These are phyloP conservation scores for Lordiphosa collinella DNA, from an alignment of 1,140 invertebrate genomes.

Conservation along the genomic window DNA sequence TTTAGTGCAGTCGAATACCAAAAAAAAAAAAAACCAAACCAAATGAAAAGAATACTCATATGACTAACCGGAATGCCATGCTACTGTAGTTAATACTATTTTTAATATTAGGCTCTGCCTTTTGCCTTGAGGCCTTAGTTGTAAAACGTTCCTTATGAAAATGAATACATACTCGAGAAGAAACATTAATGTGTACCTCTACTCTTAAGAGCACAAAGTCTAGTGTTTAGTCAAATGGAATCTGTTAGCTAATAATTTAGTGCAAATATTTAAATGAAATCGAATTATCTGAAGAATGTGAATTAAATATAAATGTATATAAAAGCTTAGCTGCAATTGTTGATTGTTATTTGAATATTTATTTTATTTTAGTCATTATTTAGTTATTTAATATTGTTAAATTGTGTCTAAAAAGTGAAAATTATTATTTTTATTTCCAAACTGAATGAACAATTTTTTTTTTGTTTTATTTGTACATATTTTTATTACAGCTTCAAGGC, in stretches of 20 bases:
- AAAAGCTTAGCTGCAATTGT: slow-evolving; percentile 26
- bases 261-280: slow-evolving; percentile 62
- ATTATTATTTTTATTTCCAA: slow-evolving; percentile 32
- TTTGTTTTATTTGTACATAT: slow-evolving; percentile 19
- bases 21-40: slow-evolving; percentile 2
- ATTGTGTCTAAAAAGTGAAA: slow-evolving; percentile 33
- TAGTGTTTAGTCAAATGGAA: slow-evolving; percentile 49
- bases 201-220: slow-evolving; percentile 33
- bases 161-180: slow-evolving; percentile 14
- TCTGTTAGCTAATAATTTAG: slow-evolving; percentile 60
- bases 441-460: slow-evolving; percentile 26
- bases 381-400: slow-evolving; percentile 41
- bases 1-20: slow-evolving; percentile 42
- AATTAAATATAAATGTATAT: slow-evolving; percentile 49
- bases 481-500: slow-evolving; percentile 23
- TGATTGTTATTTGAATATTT: slow-evolving; percentile 43
- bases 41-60: not conserved
- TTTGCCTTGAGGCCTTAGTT: slow-evolving; percentile 67
- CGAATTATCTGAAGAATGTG: slow-evolving; percentile 35
- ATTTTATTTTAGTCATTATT: slow-evolving; percentile 35
- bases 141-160: slow-evolving; percentile 68
- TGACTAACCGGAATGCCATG: slow-evolving; percentile 4
- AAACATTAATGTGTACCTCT: slow-evolving; percentile 9
- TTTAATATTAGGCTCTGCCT: slow-evolving; percentile 45
- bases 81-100: slow-evolving; percentile 1